phyloP scores from a whole-genome alignment of 2,797 vertebrate genomes.

The Spinus olivaceus region DNA sequence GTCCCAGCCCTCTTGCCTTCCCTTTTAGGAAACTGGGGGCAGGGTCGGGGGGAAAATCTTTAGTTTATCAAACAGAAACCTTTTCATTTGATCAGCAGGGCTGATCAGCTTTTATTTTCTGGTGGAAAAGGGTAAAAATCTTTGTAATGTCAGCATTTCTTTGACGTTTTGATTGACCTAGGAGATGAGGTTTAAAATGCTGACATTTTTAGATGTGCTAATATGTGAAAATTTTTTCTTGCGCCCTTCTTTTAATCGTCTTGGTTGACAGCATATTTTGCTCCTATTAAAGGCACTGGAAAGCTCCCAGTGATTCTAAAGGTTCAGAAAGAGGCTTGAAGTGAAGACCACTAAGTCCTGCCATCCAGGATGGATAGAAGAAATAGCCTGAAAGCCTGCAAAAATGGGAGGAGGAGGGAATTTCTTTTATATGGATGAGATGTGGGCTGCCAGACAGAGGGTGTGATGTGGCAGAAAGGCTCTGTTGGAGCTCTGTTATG shows the following conservation, averaged over 20 bases:
- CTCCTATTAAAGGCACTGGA: neutral
- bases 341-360: neutral
- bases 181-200: neutral
- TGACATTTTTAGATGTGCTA: constrained; percentile 24
- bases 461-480: neutral
- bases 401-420: neutral
- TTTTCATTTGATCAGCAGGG: neutral
- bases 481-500: neutral
- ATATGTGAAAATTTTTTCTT: neutral
- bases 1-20: neutral
- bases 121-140: neutral
- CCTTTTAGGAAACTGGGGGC: neutral
- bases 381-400: neutral
- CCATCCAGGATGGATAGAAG: neutral
- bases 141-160: neutral
- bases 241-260: neutral
- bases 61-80: neutral
- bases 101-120: neutral
- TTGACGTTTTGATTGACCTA: accelerated
- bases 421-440: neutral
- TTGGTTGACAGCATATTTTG: neutral
- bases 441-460: neutral
- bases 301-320: neutral
- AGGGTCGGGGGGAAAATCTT: neutral
- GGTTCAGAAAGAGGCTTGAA: neutral